Percentiles rank a stretch among this genome's conserved stretches.
These are phyloP conservation scores for Entomyzon cyanotis DNA, from an alignment of 2,113 vertebrate species.

Conservation along the genomic window DNA sequence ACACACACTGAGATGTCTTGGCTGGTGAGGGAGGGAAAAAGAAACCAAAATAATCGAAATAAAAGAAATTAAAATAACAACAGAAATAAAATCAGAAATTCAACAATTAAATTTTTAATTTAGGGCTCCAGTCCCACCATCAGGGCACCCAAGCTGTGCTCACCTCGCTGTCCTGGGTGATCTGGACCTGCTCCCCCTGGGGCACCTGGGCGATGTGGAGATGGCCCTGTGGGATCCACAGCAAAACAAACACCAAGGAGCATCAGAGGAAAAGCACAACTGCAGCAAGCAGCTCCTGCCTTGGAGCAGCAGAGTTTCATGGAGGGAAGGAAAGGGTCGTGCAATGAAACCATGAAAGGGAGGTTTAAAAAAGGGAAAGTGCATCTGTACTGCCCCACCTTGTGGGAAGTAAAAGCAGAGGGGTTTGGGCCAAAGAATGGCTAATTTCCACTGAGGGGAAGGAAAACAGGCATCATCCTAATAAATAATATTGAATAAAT, in stretches of 20 bases:
- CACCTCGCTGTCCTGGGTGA: slow-evolving; percentile 98
- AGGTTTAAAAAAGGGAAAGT: not conserved
- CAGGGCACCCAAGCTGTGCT: not conserved
- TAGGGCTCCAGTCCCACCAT: not conserved
- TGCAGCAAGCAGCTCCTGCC: not conserved
- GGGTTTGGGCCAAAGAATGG: not conserved
- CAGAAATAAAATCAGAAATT: no score
- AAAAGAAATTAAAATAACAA: not conserved
- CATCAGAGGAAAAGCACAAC: slow-evolving; percentile 69
- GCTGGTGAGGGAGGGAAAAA: not conserved
- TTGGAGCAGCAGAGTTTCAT: not conserved
- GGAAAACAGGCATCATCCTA: not conserved
- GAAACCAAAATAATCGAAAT: not conserved
- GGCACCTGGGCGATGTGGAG: slow-evolving; percentile 98
- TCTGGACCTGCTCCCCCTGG: slow-evolving; percentile 98
- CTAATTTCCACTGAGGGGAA: not conserved
- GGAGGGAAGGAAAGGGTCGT: not conserved
- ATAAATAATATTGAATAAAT: not conserved
- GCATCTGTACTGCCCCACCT: not conserved
- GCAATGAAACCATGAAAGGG: not conserved
- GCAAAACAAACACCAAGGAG: slow-evolving; percentile 72
- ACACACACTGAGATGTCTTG: not conserved
- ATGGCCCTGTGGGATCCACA: slow-evolving; percentile 93
- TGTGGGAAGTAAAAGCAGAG: not conserved
- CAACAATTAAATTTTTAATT: no score